phyloP scores from a whole-genome alignment of 2,797 vertebrate genomes.

The Furcifer pardalis region DNA sequence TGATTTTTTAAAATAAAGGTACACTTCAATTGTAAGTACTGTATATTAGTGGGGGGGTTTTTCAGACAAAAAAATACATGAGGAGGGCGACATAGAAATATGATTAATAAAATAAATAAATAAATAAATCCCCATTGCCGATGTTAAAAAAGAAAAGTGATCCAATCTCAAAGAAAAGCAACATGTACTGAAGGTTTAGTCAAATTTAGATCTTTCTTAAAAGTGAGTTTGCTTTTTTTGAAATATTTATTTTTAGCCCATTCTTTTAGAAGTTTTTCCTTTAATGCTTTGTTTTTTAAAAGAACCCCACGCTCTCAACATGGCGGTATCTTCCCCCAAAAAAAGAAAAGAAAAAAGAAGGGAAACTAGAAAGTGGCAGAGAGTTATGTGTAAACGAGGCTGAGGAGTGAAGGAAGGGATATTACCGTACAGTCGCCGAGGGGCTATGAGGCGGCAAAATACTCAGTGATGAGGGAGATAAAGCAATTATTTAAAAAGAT shows the following conservation, averaged over 20 bases:
- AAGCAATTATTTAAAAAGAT: slow-evolving; percentile 74
- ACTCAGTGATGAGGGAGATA: slow-evolving; percentile 57
- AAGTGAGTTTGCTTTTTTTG: not conserved
- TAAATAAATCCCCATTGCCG: not conserved
- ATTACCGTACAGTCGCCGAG: slow-evolving; percentile 14
- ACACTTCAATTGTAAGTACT: not conserved
- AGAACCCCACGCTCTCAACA: not conserved
- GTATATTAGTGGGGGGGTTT: no score
- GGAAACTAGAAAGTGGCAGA: slow-evolving; percentile 9
- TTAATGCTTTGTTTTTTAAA: not conserved
- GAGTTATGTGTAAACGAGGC: no score
- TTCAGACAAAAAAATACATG: no score
- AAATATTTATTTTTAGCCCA: not conserved
- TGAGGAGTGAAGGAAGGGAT: not conserved
- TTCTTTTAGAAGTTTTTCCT: not conserved
- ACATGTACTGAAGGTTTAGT: not conserved
- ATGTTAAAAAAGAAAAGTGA: not conserved
- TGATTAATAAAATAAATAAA: no score
- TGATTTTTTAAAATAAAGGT: no score
- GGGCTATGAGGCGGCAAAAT: slow-evolving; percentile 1
- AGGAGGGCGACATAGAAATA: no score
- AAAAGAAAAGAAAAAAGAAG: no score
- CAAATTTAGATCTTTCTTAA: not conserved
- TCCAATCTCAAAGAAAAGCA: not conserved
- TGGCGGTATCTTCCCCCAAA: not conserved